A percentile compares a stretch with the other conserved stretches of the same genome.
These are phyloP conservation scores for Dipodomys stephensi DNA, from an alignment of 2,113 vertebrate species.

Conservation along the genomic window DNA sequence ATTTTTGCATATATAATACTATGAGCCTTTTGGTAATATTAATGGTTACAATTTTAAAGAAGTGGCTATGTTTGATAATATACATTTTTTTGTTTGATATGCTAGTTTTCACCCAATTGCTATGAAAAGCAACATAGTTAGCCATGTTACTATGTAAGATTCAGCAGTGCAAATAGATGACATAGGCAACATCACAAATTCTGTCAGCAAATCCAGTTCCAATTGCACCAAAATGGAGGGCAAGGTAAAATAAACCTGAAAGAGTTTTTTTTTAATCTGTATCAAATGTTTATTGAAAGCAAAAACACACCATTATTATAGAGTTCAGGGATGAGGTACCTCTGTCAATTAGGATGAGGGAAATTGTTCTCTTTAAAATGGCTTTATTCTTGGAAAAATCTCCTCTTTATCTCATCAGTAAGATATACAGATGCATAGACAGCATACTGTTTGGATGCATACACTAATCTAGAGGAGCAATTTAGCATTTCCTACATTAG, in stretches of 20 bases:
- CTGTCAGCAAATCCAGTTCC: neutral
- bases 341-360: conserved; percentile 63
- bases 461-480: conserved; percentile 54
- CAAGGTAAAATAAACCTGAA: neutral
- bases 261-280: neutral
- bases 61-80: too few relatives aligned
- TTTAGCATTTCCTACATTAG: conserved; percentile 48
- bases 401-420: conserved; percentile 60
- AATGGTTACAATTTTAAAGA: too few relatives aligned
- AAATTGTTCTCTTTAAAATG: conserved; percentile 12
- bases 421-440: conserved; percentile 66
- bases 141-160: neutral
- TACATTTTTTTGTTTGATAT: neutral
- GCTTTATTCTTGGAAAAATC: conserved; percentile 47
- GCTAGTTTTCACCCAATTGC: neutral
- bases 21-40: neutral
- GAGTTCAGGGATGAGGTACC: neutral
- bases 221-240: neutral
- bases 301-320: neutral
- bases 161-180: neutral
- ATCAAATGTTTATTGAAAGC: conserved; percentile 57
- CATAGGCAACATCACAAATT: conserved; percentile 1
- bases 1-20: neutral
- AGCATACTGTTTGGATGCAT: conserved; percentile 38
- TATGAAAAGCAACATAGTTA: neutral